Percentiles rank a stretch among this genome's conserved stretches.
Conservation (phyloP, 2,797 vertebrate genomes). For the Clarias fuscus region DNA sequence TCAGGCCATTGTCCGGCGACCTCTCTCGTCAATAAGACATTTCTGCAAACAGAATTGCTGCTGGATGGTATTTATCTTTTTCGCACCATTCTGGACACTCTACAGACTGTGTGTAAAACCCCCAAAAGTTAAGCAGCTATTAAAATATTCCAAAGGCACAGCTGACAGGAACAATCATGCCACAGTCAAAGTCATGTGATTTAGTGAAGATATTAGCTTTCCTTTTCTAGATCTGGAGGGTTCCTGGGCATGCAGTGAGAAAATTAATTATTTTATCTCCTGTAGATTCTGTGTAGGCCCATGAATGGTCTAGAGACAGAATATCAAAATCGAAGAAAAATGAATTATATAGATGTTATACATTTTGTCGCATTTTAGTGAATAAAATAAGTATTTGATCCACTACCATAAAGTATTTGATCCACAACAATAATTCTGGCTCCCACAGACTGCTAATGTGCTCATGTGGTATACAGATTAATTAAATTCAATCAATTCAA, state of each 20-base stretch:
- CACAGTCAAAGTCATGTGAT: constrained; percentile 2
- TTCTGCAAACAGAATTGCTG: neutral
- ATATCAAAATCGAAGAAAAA: too few species aligned
- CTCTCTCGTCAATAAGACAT: neutral
- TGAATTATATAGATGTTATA: too few species aligned
- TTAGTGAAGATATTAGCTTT: neutral
- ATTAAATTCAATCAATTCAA: too few species aligned
- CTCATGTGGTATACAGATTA: too few species aligned
- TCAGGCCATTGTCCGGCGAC: neutral
- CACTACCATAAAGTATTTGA: too few species aligned
- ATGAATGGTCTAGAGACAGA: too few species aligned
- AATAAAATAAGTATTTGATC: too few species aligned
- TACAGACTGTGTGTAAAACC: neutral
- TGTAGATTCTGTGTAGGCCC: too few species aligned
- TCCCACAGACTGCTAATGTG: too few species aligned
- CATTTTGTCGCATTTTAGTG: too few species aligned
- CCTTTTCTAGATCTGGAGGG: neutral
- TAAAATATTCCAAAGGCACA: neutral
- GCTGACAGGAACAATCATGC: neutral
- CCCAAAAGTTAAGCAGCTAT: neutral
- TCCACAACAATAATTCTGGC: too few species aligned
- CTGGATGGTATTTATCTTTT: neutral
- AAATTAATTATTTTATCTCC: too few species aligned
- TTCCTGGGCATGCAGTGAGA: neutral
- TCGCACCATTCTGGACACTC: neutral